Evolutionary conservation across 2,888 invertebrate genomes (phyloP).

Genomic region (Deilephila porcellus): DNA sequence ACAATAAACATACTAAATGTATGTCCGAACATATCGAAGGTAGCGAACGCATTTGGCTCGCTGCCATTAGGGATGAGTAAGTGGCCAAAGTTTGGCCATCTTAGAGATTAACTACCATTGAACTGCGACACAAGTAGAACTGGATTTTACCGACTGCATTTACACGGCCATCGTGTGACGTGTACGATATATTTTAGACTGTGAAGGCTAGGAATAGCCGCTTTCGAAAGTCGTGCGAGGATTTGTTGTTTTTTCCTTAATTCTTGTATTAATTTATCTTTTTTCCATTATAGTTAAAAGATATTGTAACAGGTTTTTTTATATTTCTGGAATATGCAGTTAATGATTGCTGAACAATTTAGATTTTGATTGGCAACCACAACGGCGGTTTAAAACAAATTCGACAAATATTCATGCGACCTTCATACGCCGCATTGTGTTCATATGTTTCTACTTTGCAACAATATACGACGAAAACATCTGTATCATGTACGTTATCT

Average conservation of each 20-base stretch:
- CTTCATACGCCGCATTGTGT: no score
- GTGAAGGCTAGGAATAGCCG: not conserved
- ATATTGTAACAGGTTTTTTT: no score
- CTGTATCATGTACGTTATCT: no score
- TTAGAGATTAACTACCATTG: conserved; percentile 1
- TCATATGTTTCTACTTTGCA: no score
- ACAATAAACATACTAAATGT: not conserved
- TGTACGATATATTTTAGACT: not conserved
- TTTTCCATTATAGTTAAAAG: no score
- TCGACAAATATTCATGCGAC: no score
- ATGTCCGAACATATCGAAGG: not conserved
- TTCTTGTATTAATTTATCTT: not conserved
- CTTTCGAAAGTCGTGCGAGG: no score
- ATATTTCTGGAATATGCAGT: no score
- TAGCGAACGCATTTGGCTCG: not conserved
- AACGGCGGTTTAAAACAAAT: no score
- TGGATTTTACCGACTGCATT: not conserved
- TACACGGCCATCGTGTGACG: not conserved
- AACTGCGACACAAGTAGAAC: not conserved
- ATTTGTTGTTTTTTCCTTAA: not conserved
- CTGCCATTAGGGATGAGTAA: not conserved
- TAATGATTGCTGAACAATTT: no score
- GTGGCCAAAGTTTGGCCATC: conserved; percentile 13
- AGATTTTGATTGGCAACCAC: no score
- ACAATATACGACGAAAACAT: no score